phyloP scores from a whole-genome alignment of 1,140 invertebrate genomes.

The Tetramorium simillimum region DNA sequence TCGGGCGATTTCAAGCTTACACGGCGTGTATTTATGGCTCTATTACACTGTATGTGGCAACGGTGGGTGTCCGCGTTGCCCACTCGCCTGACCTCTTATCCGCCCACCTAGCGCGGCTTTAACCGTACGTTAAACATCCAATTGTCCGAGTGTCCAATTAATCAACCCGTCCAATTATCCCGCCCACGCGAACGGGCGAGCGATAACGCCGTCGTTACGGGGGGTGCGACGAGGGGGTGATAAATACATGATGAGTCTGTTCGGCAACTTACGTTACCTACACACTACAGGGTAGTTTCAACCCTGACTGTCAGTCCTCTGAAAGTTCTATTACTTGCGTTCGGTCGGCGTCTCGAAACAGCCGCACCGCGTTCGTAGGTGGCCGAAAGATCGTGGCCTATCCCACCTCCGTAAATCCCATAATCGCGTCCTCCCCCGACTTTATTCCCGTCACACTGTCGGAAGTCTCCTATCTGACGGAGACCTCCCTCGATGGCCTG shows the following conservation, averaged over 20 bases:
- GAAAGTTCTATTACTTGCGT: neutral
- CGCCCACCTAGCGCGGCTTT: neutral
- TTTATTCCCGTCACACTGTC: neutral
- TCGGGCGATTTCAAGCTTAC: neutral
- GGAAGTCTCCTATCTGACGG: slow-evolving; percentile 36
- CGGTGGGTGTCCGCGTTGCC: neutral
- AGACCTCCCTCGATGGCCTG: slow-evolving; percentile 56
- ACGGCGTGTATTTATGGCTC: slow-evolving; percentile 1
- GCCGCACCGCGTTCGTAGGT: neutral
- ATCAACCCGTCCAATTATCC: slow-evolving; percentile 26
- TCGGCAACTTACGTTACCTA: neutral
- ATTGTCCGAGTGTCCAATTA: slow-evolving; percentile 44
- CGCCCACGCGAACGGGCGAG: neutral
- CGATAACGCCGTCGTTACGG: slow-evolving; percentile 11
- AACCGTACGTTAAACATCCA: slow-evolving; percentile 18
- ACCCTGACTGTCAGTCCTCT: neutral
- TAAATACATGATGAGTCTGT: neutral
- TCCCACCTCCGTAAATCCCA: neutral
- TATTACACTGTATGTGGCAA: neutral
- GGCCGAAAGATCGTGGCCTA: neutral
- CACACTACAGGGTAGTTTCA: neutral
- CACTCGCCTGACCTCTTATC: neutral
- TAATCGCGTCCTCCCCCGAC: slow-evolving; percentile 2
- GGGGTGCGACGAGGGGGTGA: neutral
- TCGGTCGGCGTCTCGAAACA: neutral